Evolutionary conservation across 2,113 vertebrate species (phyloP).

Genomic region (Zosterops japonicus): DNA sequence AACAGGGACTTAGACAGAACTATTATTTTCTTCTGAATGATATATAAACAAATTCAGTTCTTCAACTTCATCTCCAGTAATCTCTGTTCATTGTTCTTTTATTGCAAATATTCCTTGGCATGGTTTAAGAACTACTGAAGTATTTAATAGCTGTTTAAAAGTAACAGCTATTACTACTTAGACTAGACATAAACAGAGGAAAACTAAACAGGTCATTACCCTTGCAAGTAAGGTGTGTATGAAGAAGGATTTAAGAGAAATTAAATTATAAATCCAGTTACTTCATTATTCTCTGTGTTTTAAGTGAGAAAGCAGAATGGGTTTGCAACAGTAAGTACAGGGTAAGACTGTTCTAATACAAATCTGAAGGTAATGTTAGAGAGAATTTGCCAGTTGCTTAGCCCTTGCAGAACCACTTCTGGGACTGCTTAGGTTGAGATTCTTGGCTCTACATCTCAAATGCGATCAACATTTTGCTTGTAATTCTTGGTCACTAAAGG

Average conservation of each 20-base stretch:
- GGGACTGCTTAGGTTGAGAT: not conserved
- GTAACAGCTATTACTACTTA: slow-evolving; percentile 24
- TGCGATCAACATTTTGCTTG: not conserved
- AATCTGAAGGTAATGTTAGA: not conserved
- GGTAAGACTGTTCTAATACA: not conserved
- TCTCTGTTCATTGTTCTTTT: slow-evolving; percentile 68
- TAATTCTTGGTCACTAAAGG: not conserved
- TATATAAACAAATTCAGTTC: slow-evolving; percentile 58
- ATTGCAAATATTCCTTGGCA: slow-evolving; percentile 72
- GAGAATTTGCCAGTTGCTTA: not conserved
- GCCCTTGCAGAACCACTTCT: not conserved
- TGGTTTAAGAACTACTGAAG: slow-evolving; percentile 59
- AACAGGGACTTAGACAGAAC: slow-evolving; percentile 8
- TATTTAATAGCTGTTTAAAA: slow-evolving; percentile 59
- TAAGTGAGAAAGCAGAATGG: not conserved
- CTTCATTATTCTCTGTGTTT: not conserved
- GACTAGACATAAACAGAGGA: slow-evolving; percentile 6
- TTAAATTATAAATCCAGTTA: not conserved
- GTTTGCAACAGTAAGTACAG: not conserved
- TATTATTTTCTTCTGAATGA: slow-evolving; percentile 60
- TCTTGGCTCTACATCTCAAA: not conserved
- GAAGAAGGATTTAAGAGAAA: slow-evolving; percentile 21
- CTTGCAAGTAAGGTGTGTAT: not conserved
- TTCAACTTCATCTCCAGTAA: slow-evolving; percentile 67
- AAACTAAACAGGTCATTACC: not conserved